Percentiles rank a stretch among this genome's conserved stretches.
Evolutionary conservation across 1,140 invertebrate genomes (phyloP).

Genomic region (Drosophila micromelanica): DNA sequence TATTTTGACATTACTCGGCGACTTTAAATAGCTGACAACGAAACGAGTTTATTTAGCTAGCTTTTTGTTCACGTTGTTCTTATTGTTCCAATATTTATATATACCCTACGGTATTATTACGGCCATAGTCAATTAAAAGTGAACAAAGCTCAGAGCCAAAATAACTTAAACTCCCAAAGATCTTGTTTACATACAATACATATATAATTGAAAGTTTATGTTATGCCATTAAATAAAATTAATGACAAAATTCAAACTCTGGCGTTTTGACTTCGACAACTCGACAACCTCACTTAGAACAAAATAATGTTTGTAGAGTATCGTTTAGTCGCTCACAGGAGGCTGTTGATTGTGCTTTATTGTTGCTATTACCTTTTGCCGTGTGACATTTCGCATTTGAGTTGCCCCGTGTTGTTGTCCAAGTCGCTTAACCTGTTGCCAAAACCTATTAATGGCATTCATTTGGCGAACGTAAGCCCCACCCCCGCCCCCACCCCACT

Average conservation of each 20-base stretch:
- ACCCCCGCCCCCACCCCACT: neutral
- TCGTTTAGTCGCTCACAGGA: neutral
- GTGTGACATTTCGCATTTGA: slow-evolving; percentile 42
- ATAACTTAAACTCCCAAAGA: no score
- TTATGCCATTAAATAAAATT: neutral
- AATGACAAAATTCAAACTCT: neutral
- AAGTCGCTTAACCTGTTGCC: slow-evolving; percentile 62
- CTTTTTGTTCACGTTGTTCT: slow-evolving; percentile 6
- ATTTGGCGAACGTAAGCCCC: slow-evolving; percentile 21
- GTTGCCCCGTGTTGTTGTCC: slow-evolving; percentile 43
- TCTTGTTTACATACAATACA: no score
- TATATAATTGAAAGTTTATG: no score
- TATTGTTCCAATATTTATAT: neutral
- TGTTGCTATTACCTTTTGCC: slow-evolving; percentile 25
- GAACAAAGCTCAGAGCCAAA: neutral
- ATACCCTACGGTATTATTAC: slow-evolving; percentile 1
- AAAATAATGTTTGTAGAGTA: neutral
- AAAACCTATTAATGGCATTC: slow-evolving; percentile 54
- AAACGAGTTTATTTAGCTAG: slow-evolving; percentile 32
- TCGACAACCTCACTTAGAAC: no score
- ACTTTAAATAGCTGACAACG: slow-evolving; percentile 30
- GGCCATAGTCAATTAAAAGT: no score
- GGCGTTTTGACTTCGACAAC: no score
- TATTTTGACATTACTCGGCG: slow-evolving; percentile 29
- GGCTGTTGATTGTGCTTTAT: slow-evolving; percentile 3